These are phyloP conservation scores for Chloropsis hardwickii DNA, from an alignment of 2,113 vertebrate genomes.

Conservation along the genomic window DNA sequence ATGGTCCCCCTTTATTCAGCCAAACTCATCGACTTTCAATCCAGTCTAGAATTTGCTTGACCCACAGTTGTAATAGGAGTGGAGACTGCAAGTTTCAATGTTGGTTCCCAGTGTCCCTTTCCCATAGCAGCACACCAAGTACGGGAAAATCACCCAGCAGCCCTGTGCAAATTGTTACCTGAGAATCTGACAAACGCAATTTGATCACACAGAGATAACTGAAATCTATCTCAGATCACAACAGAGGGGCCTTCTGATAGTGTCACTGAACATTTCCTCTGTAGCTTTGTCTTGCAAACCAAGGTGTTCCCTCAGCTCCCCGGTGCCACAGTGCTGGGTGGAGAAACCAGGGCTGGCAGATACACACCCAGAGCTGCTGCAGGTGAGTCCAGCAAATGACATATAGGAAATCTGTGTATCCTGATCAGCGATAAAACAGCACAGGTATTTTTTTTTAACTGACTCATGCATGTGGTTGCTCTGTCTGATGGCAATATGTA, in stretches of 20 bases:
- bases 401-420: fast-evolving
- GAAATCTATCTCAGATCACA: not conserved
- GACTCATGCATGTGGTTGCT: not conserved
- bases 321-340: not conserved
- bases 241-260: not conserved
- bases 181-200: not conserved
- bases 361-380: not conserved
- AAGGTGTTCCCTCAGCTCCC: not conserved
- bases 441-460: not conserved
- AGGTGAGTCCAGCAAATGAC: not conserved
- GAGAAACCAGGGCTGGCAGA: not conserved
- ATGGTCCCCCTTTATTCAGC: not conserved
- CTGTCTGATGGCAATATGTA: not conserved
- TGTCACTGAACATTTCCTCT: not conserved
- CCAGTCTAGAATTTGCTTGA: not conserved
- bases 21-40: not conserved
- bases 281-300: not conserved
- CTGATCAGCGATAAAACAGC: not conserved
- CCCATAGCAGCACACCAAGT: not conserved
- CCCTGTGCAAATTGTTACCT: not conserved
- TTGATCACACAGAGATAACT: not conserved
- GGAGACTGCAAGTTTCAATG: not conserved
- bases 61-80: not conserved
- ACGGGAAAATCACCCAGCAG: not conserved
- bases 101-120: not conserved